A percentile compares a stretch with the other conserved stretches of the same genome.
These are phyloP conservation scores for Dynastes tityus DNA, from an alignment of 2,888 invertebrate genomes.

Conservation along the genomic window DNA sequence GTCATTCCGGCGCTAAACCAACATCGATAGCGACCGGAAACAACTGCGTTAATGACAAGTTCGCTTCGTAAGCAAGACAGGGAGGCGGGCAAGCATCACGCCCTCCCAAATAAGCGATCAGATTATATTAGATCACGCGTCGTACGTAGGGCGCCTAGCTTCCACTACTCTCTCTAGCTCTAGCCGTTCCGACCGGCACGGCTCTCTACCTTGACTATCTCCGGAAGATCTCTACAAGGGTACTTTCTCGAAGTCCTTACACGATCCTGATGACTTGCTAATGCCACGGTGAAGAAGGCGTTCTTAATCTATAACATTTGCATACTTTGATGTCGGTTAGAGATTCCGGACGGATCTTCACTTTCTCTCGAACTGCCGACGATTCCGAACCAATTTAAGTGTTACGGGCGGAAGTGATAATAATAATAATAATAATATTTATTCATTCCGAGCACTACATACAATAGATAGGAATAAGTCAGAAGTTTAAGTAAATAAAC, in stretches of 20 bases:
- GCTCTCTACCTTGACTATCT: slow-evolving; percentile 45
- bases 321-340: slow-evolving; percentile 55
- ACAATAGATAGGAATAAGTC: too few species aligned
- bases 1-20: slow-evolving; percentile 11
- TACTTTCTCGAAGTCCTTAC: slow-evolving; percentile 51
- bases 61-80: slow-evolving; percentile 39
- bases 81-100: background rate
- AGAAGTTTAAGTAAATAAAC: too few species aligned
- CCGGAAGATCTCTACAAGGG: slow-evolving; percentile 52
- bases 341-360: slow-evolving; percentile 18
- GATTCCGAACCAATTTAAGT: slow-evolving; percentile 38
- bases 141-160: slow-evolving; percentile 11
- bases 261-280: slow-evolving; percentile 56
- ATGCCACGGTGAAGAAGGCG: slow-evolving; percentile 54
- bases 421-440: too few species aligned
- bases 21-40: slow-evolving; percentile 44
- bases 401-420: background rate
- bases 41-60: slow-evolving; percentile 48
- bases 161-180: background rate
- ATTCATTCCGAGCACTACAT: too few species aligned
- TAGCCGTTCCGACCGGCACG: background rate
- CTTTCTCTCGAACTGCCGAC: background rate
- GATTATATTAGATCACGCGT: slow-evolving; percentile 44
- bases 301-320: slow-evolving; percentile 56
- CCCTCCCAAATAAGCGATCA: slow-evolving; percentile 35